phyloP scores from a whole-genome alignment of 2,113 vertebrate genomes.

The Amphiprion ocellaris region DNA sequence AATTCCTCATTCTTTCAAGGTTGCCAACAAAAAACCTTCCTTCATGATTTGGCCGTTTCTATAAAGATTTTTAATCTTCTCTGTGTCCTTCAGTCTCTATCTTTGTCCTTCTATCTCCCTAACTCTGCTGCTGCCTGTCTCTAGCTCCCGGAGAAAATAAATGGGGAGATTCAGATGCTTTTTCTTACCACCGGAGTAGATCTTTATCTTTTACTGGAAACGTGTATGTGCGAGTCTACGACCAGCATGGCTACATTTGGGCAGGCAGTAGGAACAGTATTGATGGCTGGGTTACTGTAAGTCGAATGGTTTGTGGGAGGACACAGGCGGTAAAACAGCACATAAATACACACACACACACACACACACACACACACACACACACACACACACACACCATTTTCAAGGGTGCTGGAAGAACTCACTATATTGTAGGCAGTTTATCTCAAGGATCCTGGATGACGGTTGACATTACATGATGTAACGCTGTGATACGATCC shows the following conservation, averaged over 20 bases:
- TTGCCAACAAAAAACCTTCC: slow-evolving; percentile 31
- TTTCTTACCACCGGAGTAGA: slow-evolving; percentile 35
- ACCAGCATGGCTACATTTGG: slow-evolving; percentile 26
- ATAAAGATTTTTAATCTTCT: slow-evolving; percentile 28
- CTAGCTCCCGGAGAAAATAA: slow-evolving; percentile 48
- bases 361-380: slow-evolving; percentile 4
- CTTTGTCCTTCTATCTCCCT: slow-evolving; percentile 36
- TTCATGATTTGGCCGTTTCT: slow-evolving; percentile 13
- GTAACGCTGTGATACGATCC: slow-evolving; percentile 20
- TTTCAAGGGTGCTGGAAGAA: slow-evolving; percentile 40
- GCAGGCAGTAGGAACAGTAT: slow-evolving; percentile 21
- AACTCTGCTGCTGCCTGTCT: neutral
- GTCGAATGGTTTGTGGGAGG: slow-evolving; percentile 25
- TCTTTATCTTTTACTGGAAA: slow-evolving; percentile 52
- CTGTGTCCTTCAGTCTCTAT: slow-evolving; percentile 40
- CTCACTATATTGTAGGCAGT: slow-evolving; percentile 7
- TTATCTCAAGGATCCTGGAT: slow-evolving; percentile 34
- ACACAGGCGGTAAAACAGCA: slow-evolving; percentile 26
- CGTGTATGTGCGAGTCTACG: slow-evolving; percentile 11
- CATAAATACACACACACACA: neutral
- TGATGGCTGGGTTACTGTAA: slow-evolving; percentile 40
- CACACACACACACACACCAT: slow-evolving; percentile 11
- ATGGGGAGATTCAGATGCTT: slow-evolving; percentile 33
- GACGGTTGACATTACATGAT: slow-evolving; percentile 37
- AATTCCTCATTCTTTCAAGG: slow-evolving; percentile 16